These are phyloP conservation scores for Syngnathoides biaculeatus DNA, from an alignment of 2,113 vertebrate species.

Conservation along the genomic window DNA sequence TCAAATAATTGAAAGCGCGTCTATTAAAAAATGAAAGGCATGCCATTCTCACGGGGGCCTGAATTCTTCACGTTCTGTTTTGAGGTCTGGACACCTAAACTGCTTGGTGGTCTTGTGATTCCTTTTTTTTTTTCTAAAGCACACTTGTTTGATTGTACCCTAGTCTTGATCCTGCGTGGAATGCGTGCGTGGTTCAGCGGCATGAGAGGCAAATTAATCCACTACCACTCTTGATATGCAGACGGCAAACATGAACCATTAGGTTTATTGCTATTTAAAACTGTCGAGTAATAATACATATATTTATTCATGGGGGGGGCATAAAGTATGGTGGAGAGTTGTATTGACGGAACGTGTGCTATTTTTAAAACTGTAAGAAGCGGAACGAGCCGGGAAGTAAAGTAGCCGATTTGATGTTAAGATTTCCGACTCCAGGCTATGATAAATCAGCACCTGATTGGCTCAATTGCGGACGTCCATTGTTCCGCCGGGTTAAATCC, in stretches of 20 bases:
- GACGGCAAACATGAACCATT: constrained; percentile 31
- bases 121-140: constrained; percentile 57
- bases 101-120: constrained; percentile 70
- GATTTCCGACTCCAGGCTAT: constrained; percentile 15
- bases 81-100: constrained; percentile 45
- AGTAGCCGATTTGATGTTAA: neutral
- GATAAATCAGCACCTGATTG: constrained; percentile 35
- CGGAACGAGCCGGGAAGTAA: neutral
- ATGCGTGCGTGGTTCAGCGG: constrained; percentile 69
- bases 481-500: constrained; percentile 48
- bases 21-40: constrained; percentile 45
- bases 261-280: neutral
- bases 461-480: constrained; percentile 49
- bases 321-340: neutral
- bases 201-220: constrained; percentile 73
- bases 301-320: neutral
- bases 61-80: constrained; percentile 44
- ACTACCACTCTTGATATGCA: constrained; percentile 43
- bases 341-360: neutral
- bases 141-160: constrained; percentile 72
- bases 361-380: constrained; percentile 3
- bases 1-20: constrained; percentile 11
- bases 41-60: constrained; percentile 28
- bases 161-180: constrained; percentile 73
- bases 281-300: neutral